phyloP scores from a whole-genome alignment of 2,797 vertebrate species.

The Spheniscus humboldti region DNA sequence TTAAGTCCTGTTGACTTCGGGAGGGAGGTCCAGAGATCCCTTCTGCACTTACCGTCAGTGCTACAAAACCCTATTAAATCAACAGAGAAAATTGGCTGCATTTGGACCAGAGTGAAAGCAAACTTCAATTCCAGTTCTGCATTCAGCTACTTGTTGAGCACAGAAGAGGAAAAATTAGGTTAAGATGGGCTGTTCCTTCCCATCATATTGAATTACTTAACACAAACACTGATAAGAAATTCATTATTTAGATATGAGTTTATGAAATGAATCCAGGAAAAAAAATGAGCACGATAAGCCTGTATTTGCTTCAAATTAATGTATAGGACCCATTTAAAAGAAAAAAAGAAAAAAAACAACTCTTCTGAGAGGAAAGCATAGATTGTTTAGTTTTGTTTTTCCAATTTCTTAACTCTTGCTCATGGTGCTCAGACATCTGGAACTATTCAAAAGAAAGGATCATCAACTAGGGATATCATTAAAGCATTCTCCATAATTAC shows the following conservation, averaged over 20 bases:
- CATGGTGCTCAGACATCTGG: not conserved
- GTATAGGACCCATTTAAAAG: not conserved
- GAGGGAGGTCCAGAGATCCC: not conserved
- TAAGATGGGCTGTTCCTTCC: constrained; percentile 13
- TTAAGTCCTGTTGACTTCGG: not conserved
- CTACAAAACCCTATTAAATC: not conserved
- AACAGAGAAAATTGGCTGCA: not conserved
- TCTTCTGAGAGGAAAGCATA: constrained; percentile 24
- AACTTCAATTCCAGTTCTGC: not conserved
- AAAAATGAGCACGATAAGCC: not conserved
- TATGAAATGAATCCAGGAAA: constrained; percentile 50
- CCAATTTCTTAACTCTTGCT: not conserved
- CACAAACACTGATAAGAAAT: constrained; percentile 47
- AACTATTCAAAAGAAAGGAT: too few species aligned
- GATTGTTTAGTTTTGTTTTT: constrained; percentile 33
- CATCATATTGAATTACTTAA: constrained; percentile 57
- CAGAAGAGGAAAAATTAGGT: not conserved
- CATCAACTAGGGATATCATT: too few species aligned
- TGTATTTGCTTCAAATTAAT: constrained; percentile 49
- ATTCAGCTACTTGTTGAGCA: not conserved
- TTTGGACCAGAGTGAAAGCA: not conserved
- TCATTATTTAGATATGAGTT: not conserved
- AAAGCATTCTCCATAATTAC: too few species aligned
- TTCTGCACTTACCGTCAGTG: not conserved
- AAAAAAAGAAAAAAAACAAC: constrained; percentile 14